phyloP scores from a whole-genome alignment of 2,113 vertebrate genomes.

The Mus musculus region DNA sequence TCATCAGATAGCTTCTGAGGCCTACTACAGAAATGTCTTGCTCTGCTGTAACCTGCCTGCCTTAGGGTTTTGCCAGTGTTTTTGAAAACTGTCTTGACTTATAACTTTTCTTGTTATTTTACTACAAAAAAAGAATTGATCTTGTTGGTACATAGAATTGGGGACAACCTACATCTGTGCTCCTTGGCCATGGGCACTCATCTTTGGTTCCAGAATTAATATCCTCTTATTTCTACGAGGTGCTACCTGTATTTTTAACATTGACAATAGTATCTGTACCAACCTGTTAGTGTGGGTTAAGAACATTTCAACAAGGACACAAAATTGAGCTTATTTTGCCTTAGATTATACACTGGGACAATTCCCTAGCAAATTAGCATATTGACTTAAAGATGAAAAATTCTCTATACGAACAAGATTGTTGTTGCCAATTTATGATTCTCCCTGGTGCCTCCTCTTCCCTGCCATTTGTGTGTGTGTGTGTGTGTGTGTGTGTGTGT shows the following conservation, averaged over 20 bases:
- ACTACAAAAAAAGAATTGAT: neutral
- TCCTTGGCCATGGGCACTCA: neutral
- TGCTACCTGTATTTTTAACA: neutral
- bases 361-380: neutral
- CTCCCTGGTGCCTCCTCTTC: fast-evolving
- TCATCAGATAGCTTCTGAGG: neutral
- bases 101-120: neutral
- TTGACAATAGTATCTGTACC: neutral
- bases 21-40: neutral
- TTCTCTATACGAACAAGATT: neutral
- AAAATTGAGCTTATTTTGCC: neutral
- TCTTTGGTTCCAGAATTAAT: neutral
- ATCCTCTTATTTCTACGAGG: neutral
- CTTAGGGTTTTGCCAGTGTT: neutral
- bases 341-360: neutral
- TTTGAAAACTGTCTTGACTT: neutral
- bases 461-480: neutral
- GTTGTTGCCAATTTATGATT: neutral
- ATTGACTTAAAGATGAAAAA: conserved; percentile 31
- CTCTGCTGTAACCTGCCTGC: neutral
- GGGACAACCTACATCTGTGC: neutral
- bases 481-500: neutral
- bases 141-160: neutral
- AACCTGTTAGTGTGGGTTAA: neutral
- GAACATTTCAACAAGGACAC: neutral